Evolutionary conservation across 2,113 vertebrate genomes (phyloP), one percentile per base, ranked within the genome.

Genomic region (Pygoscelis adeliae): DNA sequence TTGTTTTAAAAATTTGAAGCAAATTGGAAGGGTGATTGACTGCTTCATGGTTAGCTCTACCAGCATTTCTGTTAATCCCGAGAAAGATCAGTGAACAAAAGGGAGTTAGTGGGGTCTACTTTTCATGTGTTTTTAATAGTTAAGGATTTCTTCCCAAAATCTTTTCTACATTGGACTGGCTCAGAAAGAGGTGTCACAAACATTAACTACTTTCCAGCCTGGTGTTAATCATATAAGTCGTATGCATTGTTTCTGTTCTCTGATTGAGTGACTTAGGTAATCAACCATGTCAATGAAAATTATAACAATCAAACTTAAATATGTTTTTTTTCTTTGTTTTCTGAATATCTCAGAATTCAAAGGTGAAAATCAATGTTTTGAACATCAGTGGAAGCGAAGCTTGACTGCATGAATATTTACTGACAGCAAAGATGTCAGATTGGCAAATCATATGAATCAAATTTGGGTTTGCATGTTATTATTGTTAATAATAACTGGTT

Each of bases 401-500:
- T 87, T 96, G 91, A 87, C 89, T 87, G 40, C 58, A 85, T 89
- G 87, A 96, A 95, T 95, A 95, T 93, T 94, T 97, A 80, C 81
- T 77, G 66, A 63, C 87, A 85, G 74, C 58, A 85, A 96, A 90
- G 26, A 81, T 77, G 71, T 94, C 82, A 94, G 58, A 67, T 6
- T 89, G 69, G 94, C 47, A 96, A 94, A 79, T 91, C 65, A 44
- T 52, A 86, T 74, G 78, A 93, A 93, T 83, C 42, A 86, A 90
- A 96, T 95, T 86, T 86, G 83, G 20, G 42, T 49, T 89, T 82
- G 38, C 53, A 83, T 93, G 26, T 83, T 95, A 65, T 85, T 93
- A 42, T 77, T 91, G 30, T 73, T 89, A 82, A 78, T 89, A 95
- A 69, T 94, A 86, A 78, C 59, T 83, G 32, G 9, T 49, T 96